phyloP scores from a whole-genome alignment of 2,113 vertebrate species.

The Pitta sordida region DNA sequence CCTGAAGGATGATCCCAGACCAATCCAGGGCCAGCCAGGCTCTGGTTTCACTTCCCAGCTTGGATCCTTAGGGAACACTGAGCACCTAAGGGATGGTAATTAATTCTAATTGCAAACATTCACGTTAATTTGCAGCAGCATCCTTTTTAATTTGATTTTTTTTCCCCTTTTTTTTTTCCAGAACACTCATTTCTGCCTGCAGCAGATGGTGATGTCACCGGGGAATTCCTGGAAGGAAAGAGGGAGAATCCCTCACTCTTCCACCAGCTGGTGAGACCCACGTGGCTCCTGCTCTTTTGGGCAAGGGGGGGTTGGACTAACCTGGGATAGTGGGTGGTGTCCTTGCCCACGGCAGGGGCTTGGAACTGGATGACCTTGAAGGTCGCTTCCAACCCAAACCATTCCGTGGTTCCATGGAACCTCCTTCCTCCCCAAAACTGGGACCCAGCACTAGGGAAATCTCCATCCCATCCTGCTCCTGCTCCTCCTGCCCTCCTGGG shows the following conservation, averaged over 20 bases:
- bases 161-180: neutral
- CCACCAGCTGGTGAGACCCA: neutral
- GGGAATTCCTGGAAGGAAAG: neutral
- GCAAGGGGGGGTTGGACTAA: neutral
- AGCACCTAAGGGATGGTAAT: neutral
- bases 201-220: neutral
- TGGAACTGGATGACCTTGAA: neutral
- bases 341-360: neutral
- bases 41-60: neutral
- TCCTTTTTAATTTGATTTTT: neutral
- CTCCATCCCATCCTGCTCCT: neutral
- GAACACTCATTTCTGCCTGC: neutral
- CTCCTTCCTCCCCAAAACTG: accelerated
- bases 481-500: neutral
- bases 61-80: accelerated
- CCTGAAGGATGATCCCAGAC: neutral
- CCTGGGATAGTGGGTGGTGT: neutral
- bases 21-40: neutral
- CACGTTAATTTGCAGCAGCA: neutral
- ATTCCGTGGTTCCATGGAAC: neutral
- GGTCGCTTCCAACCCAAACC: neutral
- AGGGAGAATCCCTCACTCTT: neutral
- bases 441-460: neutral
- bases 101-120: neutral
- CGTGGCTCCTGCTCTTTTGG: neutral